Evolutionary conservation across 2,797 vertebrate species (phyloP).

Genomic region (Saxicola maurus): DNA sequence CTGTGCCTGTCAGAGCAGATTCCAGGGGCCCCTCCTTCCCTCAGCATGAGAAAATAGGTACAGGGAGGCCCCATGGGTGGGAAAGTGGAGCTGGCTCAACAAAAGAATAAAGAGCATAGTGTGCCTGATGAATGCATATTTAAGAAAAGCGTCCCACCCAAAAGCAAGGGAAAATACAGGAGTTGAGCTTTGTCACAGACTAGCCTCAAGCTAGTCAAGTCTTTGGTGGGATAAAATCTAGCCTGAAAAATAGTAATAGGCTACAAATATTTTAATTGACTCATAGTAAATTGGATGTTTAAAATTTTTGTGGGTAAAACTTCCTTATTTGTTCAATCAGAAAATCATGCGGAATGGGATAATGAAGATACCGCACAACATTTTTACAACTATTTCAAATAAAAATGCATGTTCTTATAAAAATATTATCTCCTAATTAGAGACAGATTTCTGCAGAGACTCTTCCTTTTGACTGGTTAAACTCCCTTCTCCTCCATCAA

Average conservation of each 20-base stretch:
- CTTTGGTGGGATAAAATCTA: conserved; percentile 16
- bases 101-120: conserved; percentile 36
- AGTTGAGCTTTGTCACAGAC: neutral
- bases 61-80: neutral
- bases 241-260: neutral
- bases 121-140: neutral
- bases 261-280: conserved; percentile 22
- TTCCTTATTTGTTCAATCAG: neutral
- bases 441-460: neutral
- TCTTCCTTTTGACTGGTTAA: neutral
- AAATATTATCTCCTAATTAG: neutral
- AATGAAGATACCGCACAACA: neutral
- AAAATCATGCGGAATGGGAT: neutral
- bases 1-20: neutral
- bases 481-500: neutral
- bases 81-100: neutral
- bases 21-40: conserved; percentile 21
- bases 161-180: neutral
- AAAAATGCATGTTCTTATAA: neutral
- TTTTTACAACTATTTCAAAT: neutral
- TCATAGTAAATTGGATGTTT: neutral
- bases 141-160: neutral
- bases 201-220: conserved; percentile 17
- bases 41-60: conserved; percentile 17
- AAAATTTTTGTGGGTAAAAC: neutral